Percentiles rank a stretch among this genome's conserved stretches.
Evolutionary conservation across 2,888 invertebrate genomes (phyloP).

Genomic region (Lasioglossum figueresi): DNA sequence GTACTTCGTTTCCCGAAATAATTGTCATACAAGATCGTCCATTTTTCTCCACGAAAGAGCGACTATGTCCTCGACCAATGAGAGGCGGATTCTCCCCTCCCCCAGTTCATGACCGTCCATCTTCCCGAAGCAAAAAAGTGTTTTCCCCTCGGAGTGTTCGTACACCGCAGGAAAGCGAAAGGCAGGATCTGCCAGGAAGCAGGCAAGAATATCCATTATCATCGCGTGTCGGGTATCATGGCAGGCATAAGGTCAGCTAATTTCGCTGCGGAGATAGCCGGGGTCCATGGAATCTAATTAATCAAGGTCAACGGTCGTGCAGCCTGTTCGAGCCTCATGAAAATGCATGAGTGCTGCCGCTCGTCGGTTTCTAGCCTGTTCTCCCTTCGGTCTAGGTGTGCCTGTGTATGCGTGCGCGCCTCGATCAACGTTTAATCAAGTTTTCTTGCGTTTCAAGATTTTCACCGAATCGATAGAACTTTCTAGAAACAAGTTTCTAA

Average conservation of each 20-base stretch:
- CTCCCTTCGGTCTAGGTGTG: neutral
- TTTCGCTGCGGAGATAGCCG: constrained; percentile 7
- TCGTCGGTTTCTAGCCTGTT: neutral
- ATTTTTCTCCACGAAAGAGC: neutral
- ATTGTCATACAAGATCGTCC: no score
- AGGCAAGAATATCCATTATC: neutral
- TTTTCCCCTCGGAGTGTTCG: neutral
- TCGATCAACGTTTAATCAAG: constrained; percentile 33
- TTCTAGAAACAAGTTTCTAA: neutral
- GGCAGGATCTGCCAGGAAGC: constrained; percentile 2
- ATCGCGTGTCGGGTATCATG: constrained; percentile 15
- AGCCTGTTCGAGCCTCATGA: constrained; percentile 25
- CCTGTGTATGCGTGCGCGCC: neutral
- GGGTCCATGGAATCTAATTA: constrained; percentile 18
- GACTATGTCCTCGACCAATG: neutral
- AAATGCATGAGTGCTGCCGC: constrained; percentile 34
- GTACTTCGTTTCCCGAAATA: neutral
- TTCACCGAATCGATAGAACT: neutral
- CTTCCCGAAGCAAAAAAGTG: neutral
- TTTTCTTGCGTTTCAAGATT: constrained; percentile 20
- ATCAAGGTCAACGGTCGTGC: constrained; percentile 29
- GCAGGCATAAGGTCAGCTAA: constrained; percentile 15
- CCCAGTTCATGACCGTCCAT: neutral
- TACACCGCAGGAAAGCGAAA: neutral
- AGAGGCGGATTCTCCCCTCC: neutral